These are phyloP conservation scores for Pollenia labialis DNA, from an alignment of 2,888 invertebrate genomes.

Conservation along the genomic window DNA sequence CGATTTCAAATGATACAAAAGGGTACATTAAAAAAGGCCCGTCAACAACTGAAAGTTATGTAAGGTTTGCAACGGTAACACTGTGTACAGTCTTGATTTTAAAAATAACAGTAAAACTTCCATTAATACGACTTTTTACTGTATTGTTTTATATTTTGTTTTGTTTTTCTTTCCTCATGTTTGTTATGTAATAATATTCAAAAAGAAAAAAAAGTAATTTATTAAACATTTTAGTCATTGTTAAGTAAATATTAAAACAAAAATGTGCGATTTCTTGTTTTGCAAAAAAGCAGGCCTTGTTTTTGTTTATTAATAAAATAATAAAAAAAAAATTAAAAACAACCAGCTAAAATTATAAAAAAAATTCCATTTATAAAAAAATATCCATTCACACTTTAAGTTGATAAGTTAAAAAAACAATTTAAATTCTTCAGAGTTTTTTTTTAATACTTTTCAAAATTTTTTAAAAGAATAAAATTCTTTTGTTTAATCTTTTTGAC, in stretches of 20 bases:
- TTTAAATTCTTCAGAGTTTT: slow-evolving; percentile 5
- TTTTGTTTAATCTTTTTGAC: too few relatives aligned
- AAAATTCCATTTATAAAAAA: slow-evolving; percentile 6
- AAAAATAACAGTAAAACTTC: too few relatives aligned
- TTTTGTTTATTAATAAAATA: slow-evolving; percentile 31
- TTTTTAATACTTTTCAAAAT: background rate
- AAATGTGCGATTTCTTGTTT: slow-evolving; percentile 5
- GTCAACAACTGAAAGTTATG: too few relatives aligned
- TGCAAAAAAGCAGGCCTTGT: slow-evolving; percentile 16
- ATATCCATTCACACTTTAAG: background rate
- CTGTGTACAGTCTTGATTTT: too few relatives aligned
- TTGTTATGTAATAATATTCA: slow-evolving; percentile 45
- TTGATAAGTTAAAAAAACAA: slow-evolving; percentile 35
- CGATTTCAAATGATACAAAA: too few relatives aligned
- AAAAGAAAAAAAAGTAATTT: slow-evolving; percentile 9
- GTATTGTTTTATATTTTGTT: background rate
- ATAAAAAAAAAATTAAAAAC: slow-evolving; percentile 45
- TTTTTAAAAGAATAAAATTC: background rate
- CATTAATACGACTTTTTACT: too few relatives aligned
- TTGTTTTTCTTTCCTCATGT: background rate
- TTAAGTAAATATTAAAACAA: slow-evolving; percentile 20
- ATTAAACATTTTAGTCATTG: slow-evolving; percentile 55
- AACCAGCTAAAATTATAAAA: slow-evolving; percentile 41
- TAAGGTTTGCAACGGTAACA: too few relatives aligned
- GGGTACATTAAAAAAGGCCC: too few relatives aligned